Base-by-base conservation (phyloP, 1,140 invertebrate species). In the Aphelenchoides avenae region DNA sequence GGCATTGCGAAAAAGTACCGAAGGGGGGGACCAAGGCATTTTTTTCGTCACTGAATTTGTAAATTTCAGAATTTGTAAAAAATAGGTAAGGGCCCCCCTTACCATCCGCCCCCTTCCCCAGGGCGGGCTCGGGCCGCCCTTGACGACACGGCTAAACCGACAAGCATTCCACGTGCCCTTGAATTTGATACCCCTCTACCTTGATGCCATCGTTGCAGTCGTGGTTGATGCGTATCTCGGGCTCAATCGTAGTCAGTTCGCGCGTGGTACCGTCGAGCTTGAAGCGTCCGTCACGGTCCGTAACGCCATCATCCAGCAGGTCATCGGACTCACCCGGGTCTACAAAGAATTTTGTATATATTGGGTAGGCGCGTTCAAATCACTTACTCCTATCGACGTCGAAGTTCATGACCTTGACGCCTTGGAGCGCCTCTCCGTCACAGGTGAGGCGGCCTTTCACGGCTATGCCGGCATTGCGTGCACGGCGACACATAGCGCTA, bases 241-340 rank as follows among this genome's bases (percentile, higher is more conserved):
- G 56, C 33, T 60, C 57, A 49, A 60, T 62, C n/a, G 31, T 29
- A 9, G 37, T 27, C 42, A 60, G 18, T 29, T 60, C 57, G 11
- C 57, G 30, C 20, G 57, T 60, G 20, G 57, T 65, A 15, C 57
- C 57, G n/a, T 60, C 57, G n/a, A 60, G 46, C 27, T 39, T 22
- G 22, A 60, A 60, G 24, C 40, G 33, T 22, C 57, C 57, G 22
- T 56, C 18, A n/a, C 30, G 24, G 27, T 60, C 57, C 15, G 57
- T 33, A 18, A 63, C 31, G 4, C 46, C 46, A 13, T 53, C 51
- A 18, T 53, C 52, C 27, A 53, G 18, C 27, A 53, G 51, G 51
- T 53, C 52, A 7, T 53, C 52, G 5, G 52, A 20, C 24, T 53
- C 52, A 13, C 52, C 52, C 33, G 52, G 37, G 22, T 53, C 24